Conservation (phyloP, 2,797 vertebrate species). For the Dallia pectoralis region DNA sequence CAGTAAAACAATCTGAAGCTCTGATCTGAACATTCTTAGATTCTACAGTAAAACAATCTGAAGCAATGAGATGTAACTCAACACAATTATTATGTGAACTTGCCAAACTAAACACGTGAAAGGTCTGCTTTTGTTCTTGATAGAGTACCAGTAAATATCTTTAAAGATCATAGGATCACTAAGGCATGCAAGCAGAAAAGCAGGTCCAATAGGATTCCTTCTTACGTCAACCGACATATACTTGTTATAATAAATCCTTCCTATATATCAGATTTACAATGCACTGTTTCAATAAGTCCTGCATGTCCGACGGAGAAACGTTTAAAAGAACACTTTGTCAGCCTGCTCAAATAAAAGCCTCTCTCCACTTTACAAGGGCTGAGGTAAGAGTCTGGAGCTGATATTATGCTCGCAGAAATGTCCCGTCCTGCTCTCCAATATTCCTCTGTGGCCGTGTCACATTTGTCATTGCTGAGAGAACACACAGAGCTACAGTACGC, state of each 20-base stretch:
- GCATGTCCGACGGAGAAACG: not conserved
- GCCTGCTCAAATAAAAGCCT: conserved; percentile 1
- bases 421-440: conserved; percentile 5
- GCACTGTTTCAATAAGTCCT: not conserved
- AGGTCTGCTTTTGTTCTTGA: not conserved
- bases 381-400: conserved; percentile 4
- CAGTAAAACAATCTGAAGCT: too few species aligned
- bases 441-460: conserved; percentile 41
- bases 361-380: conserved; percentile 2
- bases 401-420: not conserved
- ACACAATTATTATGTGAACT: not conserved
- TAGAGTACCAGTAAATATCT: not conserved
- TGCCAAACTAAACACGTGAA: not conserved
- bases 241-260: not conserved
- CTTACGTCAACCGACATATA: conserved; percentile 1
- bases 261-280: not conserved
- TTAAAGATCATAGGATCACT: not conserved
- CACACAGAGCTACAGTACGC: conserved; percentile 22
- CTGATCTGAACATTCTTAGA: too few species aligned
- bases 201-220: not conserved
- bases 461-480: conserved; percentile 45
- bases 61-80: too few species aligned
- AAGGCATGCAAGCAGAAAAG: not conserved
- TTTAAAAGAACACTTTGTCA: conserved; percentile 9
- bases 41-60: too few species aligned